phyloP scores from a whole-genome alignment of 2,113 vertebrate species.

The Hirundichthys speculiger region DNA sequence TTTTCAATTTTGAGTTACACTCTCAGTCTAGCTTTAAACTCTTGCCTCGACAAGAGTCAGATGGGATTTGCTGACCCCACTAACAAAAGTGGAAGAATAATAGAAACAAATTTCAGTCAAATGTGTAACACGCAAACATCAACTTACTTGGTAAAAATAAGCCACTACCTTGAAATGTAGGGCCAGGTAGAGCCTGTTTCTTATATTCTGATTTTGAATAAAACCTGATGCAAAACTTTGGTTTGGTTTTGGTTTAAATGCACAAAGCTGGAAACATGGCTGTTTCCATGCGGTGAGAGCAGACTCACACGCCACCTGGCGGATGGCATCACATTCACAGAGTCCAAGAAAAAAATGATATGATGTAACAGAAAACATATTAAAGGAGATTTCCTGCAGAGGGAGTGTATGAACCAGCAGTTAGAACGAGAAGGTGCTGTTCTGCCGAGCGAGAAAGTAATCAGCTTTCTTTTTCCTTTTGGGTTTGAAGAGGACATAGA shows the following conservation, averaged over 20 bases:
- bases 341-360: background rate
- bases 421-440: slow-evolving; percentile 53
- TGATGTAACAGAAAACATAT: background rate
- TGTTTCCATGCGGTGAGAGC: background rate
- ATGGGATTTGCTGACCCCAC: too few species aligned
- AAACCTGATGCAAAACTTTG: too few species aligned
- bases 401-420: background rate
- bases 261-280: too few species aligned
- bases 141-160: too few species aligned
- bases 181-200: too few species aligned
- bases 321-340: background rate
- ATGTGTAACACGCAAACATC: background rate
- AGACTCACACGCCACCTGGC: background rate
- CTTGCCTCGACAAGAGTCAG: background rate
- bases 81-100: too few species aligned
- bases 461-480: slow-evolving; percentile 49
- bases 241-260: too few species aligned
- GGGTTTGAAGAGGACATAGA: slow-evolving; percentile 59
- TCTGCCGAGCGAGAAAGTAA: slow-evolving; percentile 64
- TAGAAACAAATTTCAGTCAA: background rate
- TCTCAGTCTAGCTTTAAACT: too few species aligned
- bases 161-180: too few species aligned
- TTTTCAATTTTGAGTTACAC: too few species aligned
- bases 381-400: background rate
- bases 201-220: too few species aligned